Evolutionary conservation across 2,888 invertebrate species (phyloP), one percentile per base, ranked within the genome.

Genomic region (Galeopsomyia nigrocyanea): DNA sequence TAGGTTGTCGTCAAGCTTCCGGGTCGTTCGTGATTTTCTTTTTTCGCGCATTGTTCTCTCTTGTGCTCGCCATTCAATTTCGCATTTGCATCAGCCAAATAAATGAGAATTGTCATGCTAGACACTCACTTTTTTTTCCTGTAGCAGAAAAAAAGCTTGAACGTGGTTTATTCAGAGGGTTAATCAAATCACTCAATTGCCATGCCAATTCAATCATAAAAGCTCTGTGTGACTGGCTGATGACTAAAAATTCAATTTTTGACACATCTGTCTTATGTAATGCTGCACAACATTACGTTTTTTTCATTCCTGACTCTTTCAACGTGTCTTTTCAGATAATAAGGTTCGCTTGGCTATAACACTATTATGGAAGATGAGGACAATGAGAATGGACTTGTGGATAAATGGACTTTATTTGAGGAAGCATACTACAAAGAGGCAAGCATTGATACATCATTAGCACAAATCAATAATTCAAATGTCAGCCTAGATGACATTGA

Each of bases 311-410:
- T 39, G 22, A 39, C 16, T 39, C 14, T 21, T n/a, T 17, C 55
- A 17, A 53, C 26, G 64, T 31, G 39, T 49, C 58, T n/a, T 70
- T 71, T 55, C 63, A 74, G 74, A 56, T 26, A 65, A 17, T 60
- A 64, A 22, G 51, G 19, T 13, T 64, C 49, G 3, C 31, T 61
- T 17, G 21, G 21, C 46, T 31, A 49, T 51, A 63, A n/a, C n/a
- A 49, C 56, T 70, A 85, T 82, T 85, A 86, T 86, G 86, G 86
- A 86, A 82, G 86, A 86, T 85, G 86, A 85, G 68, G 85, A 85
- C 75, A 82, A 81, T 77, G 85, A 86, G 66, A 77, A 80, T 76
- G 80, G 80, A 80, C 77, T 81, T 72, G 76, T 78, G 78, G 82
- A 85, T 72, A 79, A 80, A 77, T 81, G 82, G 81, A 79, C 58